Evolutionary conservation across 2,797 vertebrate genomes (phyloP).

Genomic region (Spinibarbus caldwelli): DNA sequence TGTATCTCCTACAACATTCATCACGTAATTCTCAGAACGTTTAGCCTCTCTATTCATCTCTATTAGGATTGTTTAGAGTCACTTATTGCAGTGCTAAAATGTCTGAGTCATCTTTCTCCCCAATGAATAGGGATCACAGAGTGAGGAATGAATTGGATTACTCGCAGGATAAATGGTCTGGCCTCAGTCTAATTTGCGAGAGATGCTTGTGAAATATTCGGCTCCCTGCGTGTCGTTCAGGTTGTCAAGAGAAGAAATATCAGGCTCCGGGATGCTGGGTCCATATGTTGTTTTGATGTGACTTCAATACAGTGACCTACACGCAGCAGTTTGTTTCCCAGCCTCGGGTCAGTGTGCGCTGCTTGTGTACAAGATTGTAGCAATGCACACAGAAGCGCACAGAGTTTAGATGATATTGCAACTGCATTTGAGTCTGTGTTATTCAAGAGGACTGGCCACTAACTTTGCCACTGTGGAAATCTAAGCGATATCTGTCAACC

Average conservation of each 20-base stretch:
- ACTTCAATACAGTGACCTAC: not conserved
- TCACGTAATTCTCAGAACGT: not conserved
- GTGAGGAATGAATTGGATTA: constrained; percentile 53
- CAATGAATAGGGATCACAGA: constrained; percentile 44
- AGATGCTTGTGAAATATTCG: constrained; percentile 53
- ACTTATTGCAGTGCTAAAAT: constrained; percentile 51
- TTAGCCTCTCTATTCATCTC: constrained; percentile 37
- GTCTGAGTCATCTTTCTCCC: constrained; percentile 53
- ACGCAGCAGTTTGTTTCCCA: not conserved
- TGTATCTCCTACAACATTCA: not conserved
- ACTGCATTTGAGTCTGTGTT: not conserved
- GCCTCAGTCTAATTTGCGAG: constrained; percentile 53
- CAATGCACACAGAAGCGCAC: not conserved
- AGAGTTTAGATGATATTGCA: not conserved
- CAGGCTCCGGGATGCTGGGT: constrained; percentile 7
- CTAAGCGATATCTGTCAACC: not conserved
- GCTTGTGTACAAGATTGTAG: not conserved
- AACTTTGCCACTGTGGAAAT: not conserved
- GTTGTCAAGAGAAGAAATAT: constrained; percentile 38
- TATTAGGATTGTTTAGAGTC: constrained; percentile 53
- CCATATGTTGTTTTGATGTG: constrained; percentile 5
- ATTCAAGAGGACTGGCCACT: not conserved
- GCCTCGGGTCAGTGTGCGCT: not conserved
- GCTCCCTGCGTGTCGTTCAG: constrained; percentile 26
- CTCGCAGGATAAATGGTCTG: constrained; percentile 55